These are phyloP conservation scores for Chaetura pelagica DNA, from an alignment of 2,113 vertebrate species.

Conservation along the genomic window DNA sequence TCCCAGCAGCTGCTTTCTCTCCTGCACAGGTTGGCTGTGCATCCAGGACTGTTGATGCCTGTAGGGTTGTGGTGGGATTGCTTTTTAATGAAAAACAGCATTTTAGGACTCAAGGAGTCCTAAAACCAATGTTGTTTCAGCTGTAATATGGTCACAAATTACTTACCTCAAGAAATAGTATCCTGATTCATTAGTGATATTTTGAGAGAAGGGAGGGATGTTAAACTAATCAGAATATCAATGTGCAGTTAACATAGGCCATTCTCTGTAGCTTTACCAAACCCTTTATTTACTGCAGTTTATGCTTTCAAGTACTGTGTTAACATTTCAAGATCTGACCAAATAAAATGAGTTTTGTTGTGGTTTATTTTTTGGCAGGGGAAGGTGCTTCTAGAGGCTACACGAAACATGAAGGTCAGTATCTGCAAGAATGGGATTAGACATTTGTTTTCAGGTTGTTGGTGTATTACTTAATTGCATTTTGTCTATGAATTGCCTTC, in stretches of 20 bases:
- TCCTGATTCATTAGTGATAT: background rate
- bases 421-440: background rate
- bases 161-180: background rate
- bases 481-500: background rate
- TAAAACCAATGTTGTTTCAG: background rate
- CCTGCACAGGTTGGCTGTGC: background rate
- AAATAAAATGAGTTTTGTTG: background rate
- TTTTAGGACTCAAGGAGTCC: background rate
- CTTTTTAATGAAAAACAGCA: background rate
- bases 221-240: background rate
- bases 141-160: background rate
- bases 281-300: background rate
- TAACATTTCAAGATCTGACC: background rate
- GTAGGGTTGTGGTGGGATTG: background rate
- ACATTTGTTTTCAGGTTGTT: background rate
- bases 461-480: background rate
- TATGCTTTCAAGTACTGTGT: background rate
- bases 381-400: background rate
- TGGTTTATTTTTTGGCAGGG: too few relatives aligned
- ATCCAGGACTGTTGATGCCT: too few relatives aligned
- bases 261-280: background rate
- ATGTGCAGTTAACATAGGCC: background rate
- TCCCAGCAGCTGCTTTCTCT: background rate
- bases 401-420: background rate
- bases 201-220: background rate